A percentile compares a stretch with the other conserved stretches of the same genome.
Evolutionary conservation across 2,888 invertebrate species (phyloP).

Genomic region (Spatulosminthurus flaviceps): DNA sequence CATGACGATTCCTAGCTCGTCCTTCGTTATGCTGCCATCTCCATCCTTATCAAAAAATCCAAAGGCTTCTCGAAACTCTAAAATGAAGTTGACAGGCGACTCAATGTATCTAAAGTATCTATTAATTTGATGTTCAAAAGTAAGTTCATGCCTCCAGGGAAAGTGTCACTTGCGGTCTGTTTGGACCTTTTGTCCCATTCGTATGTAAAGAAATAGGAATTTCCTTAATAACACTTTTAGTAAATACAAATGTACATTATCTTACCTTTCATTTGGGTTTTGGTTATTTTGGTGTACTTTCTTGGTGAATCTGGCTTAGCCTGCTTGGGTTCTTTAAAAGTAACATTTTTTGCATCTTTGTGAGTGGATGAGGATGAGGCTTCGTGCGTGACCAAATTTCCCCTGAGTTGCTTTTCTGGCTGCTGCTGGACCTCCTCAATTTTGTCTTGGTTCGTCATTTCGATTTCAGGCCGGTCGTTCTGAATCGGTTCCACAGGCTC

Average conservation of each 20-base stretch:
- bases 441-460: conserved; percentile 29
- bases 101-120: no score
- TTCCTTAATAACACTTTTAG: no score
- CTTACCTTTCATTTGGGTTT: conserved; percentile 62
- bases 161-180: no score
- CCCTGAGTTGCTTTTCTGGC: neutral
- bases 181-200: no score
- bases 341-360: conserved; percentile 44
- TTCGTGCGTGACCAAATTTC: conserved; percentile 23
- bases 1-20: conserved; percentile 65
- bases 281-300: conserved; percentile 61
- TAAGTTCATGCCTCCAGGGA: no score
- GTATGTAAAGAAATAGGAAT: no score
- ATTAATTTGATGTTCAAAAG: no score
- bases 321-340: conserved; percentile 42
- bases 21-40: conserved; percentile 65
- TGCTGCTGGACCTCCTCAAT: neutral
- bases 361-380: conserved; percentile 22
- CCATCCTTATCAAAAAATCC: conserved; percentile 65
- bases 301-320: conserved; percentile 55
- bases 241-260: no score
- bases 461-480: neutral
- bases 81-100: no score
- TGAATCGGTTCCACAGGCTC: neutral
- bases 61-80: conserved; percentile 64